A percentile compares a stretch with the other conserved stretches of the same genome.
Conservation (phyloP, 2,888 invertebrate genomes). For the Sipha maydis region DNA sequence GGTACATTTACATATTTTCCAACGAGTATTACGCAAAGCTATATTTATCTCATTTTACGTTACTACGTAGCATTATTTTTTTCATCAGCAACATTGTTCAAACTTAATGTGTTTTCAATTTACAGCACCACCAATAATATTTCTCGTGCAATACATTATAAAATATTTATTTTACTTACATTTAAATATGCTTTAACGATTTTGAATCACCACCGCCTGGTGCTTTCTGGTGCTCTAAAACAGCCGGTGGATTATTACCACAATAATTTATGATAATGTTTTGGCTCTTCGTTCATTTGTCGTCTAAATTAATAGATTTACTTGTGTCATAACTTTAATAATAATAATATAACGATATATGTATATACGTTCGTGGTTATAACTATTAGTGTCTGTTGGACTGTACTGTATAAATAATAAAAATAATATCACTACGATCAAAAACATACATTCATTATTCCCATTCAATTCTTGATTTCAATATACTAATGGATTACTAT, state of each 20-base stretch:
- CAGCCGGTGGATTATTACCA: constrained; percentile 56
- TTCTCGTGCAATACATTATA: neutral
- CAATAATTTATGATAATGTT: constrained; percentile 58
- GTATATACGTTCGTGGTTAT: neutral
- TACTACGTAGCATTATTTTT: neutral
- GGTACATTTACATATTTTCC: too few species aligned
- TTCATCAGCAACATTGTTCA: neutral
- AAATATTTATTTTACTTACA: constrained; percentile 42
- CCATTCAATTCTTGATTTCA: too few species aligned
- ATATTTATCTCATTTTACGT: too few species aligned
- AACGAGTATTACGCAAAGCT: too few species aligned
- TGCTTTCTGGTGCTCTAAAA: constrained; percentile 43
- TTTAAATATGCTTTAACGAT: constrained; percentile 52
- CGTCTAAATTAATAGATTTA: constrained; percentile 36
- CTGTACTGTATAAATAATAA: neutral
- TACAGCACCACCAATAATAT: constrained; percentile 7
- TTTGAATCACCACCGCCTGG: constrained; percentile 1
- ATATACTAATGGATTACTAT: too few species aligned
- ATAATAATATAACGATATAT: neutral
- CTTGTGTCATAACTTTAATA: constrained; percentile 22
- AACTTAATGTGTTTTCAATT: constrained; percentile 21
- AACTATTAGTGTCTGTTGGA: neutral
- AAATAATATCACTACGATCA: too few species aligned
- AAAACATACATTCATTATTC: too few species aligned
- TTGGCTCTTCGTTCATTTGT: constrained; percentile 47